Evolutionary conservation across 2,113 vertebrate genomes (phyloP).

Genomic region (Antechinus flavipes): DNA sequence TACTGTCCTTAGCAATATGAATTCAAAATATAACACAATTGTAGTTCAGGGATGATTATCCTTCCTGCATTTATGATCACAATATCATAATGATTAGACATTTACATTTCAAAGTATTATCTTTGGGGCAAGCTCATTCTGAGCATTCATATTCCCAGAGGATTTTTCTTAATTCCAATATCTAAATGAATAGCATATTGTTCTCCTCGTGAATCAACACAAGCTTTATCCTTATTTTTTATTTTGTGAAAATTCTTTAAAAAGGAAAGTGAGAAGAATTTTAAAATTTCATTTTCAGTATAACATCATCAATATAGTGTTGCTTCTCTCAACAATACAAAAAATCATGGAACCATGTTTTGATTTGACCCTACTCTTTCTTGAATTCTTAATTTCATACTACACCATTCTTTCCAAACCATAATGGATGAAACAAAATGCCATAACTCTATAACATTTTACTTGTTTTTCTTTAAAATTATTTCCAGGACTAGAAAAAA

Average conservation of each 20-base stretch:
- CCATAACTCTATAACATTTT: background rate
- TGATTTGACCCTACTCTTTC: background rate
- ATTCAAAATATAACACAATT: background rate
- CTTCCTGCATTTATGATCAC: background rate
- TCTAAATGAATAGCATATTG: background rate
- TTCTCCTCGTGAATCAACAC: background rate
- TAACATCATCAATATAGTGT: background rate
- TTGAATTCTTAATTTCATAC: background rate
- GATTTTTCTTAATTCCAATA: background rate
- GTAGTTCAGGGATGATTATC: background rate
- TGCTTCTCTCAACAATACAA: background rate
- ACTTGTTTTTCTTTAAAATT: background rate
- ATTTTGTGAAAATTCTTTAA: background rate
- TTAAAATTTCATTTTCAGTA: background rate
- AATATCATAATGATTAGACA: background rate
- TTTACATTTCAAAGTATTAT: conserved; percentile 1
- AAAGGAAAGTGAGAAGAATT: background rate
- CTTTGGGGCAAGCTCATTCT: background rate
- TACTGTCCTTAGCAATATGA: background rate
- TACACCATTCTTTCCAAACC: background rate
- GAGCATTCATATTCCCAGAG: background rate
- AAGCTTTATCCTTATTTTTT: background rate
- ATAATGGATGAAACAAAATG: background rate
- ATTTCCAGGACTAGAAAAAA: background rate
- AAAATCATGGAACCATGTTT: background rate